phyloP scores from a whole-genome alignment of 2,797 vertebrate genomes.

The Lutjanus campechanus region DNA sequence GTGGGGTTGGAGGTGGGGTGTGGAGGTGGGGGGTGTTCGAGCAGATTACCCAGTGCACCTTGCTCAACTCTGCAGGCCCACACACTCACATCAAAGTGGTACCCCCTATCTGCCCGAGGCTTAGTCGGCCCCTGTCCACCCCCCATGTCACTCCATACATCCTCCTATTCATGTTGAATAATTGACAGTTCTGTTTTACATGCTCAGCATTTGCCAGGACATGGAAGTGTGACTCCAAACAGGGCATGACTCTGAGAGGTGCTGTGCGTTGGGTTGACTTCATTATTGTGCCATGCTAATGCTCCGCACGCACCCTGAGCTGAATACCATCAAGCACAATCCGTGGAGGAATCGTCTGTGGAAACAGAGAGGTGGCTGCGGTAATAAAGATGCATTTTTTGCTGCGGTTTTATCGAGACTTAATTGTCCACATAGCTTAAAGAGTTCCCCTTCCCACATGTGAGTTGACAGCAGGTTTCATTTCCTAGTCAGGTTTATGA shows the following conservation, averaged over 20 bases:
- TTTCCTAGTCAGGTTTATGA: conserved; percentile 72
- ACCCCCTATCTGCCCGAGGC: conserved; percentile 86
- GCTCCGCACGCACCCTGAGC: conserved; percentile 62
- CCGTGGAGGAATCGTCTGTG: conserved; percentile 59
- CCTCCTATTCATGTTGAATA: conserved; percentile 86
- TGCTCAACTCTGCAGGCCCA: conserved; percentile 84
- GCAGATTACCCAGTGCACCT: conserved; percentile 84
- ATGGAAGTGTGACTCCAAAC: conserved; percentile 86
- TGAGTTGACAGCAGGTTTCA: conserved; percentile 75
- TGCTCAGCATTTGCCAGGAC: conserved; percentile 87
- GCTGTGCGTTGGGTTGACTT: conserved; percentile 77
- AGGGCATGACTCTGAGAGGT: conserved; percentile 82
- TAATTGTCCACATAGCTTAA: conserved; percentile 77
- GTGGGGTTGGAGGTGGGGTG: conserved; percentile 45
- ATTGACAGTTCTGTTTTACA: conserved; percentile 88
- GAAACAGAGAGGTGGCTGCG: conserved; percentile 50
- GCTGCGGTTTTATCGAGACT: conserved; percentile 71
- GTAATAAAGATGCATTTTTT: conserved; percentile 67
- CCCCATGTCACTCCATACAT: conserved; percentile 86
- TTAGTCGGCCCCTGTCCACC: conserved; percentile 85
- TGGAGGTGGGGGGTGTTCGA: conserved; percentile 40
- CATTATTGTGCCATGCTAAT: conserved; percentile 77
- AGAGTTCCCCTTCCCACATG: conserved; percentile 69
- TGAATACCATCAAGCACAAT: conserved; percentile 70
- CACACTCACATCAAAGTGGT: conserved; percentile 86